These are phyloP conservation scores for Galerucella nymphaeae DNA, from an alignment of 2,888 invertebrate genomes.

Conservation along the genomic window DNA sequence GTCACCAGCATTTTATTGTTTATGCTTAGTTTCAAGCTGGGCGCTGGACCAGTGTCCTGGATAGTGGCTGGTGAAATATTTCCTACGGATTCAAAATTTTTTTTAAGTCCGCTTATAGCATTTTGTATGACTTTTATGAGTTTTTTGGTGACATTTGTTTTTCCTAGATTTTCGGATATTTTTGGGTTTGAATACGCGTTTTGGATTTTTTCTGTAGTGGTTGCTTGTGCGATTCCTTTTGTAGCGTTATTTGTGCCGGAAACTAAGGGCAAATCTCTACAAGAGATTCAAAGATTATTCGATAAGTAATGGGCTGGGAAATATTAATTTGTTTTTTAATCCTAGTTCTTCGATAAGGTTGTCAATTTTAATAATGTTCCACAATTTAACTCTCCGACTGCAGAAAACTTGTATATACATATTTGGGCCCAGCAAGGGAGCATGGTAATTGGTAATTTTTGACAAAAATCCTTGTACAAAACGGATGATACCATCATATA, in stretches of 20 bases:
- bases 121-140: conserved; percentile 34
- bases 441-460: too few relatives aligned
- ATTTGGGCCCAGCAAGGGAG: too few relatives aligned
- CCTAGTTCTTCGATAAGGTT: too few relatives aligned
- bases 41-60: conserved; percentile 83
- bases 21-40: conserved; percentile 76
- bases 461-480: too few relatives aligned
- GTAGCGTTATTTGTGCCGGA: conserved; percentile 50
- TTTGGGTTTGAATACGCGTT: conserved; percentile 47
- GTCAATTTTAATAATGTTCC: too few relatives aligned
- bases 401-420: too few relatives aligned
- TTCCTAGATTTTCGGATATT: conserved; percentile 44
- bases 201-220: conserved; percentile 47
- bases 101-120: conserved; percentile 63
- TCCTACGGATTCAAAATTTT: conserved; percentile 79
- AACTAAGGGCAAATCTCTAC: conserved; percentile 46
- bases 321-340: too few relatives aligned
- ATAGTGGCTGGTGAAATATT: conserved; percentile 85
- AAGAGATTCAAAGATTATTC: conserved; percentile 49
- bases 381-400: too few relatives aligned
- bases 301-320: neutral
- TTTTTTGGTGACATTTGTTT: conserved; percentile 42
- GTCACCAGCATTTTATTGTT: conserved; percentile 76
- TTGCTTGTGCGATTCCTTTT: conserved; percentile 45
- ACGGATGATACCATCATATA: too few relatives aligned